phyloP scores from a whole-genome alignment of 2,113 vertebrate genomes.

The Daubentonia madagascariensis region DNA sequence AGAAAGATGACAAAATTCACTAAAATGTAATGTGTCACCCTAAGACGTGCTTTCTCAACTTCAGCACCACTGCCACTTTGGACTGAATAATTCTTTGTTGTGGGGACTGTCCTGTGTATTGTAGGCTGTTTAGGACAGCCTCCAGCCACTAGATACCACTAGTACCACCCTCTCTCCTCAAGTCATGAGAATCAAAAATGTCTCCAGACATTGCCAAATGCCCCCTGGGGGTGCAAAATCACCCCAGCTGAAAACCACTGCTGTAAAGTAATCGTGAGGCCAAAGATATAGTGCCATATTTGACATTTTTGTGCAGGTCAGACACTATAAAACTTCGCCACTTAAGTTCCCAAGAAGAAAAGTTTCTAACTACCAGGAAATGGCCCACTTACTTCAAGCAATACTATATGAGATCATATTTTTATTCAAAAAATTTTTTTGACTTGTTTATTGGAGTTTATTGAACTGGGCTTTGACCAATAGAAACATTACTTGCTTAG shows the following conservation, averaged over 20 bases:
- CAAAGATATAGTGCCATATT: neutral
- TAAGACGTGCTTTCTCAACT: neutral
- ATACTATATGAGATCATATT: neutral
- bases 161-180: neutral
- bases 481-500: slow-evolving; percentile 19
- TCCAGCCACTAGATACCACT: neutral
- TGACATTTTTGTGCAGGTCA: neutral
- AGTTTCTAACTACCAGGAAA: neutral
- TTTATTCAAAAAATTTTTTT: neutral
- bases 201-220: neutral
- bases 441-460: neutral
- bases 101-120: neutral
- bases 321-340: neutral
- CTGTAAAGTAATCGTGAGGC: neutral
- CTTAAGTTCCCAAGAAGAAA: neutral
- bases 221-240: neutral
- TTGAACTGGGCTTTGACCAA: neutral
- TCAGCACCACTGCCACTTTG: neutral
- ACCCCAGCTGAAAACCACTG: neutral
- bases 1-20: neutral
- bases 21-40: neutral
- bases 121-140: neutral
- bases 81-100: neutral
- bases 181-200: neutral
- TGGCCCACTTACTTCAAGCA: neutral